Percentiles rank a stretch among this genome's conserved stretches.
Conservation (phyloP, 1,140 invertebrate genomes). For the Drosophila parabipectinata region DNA sequence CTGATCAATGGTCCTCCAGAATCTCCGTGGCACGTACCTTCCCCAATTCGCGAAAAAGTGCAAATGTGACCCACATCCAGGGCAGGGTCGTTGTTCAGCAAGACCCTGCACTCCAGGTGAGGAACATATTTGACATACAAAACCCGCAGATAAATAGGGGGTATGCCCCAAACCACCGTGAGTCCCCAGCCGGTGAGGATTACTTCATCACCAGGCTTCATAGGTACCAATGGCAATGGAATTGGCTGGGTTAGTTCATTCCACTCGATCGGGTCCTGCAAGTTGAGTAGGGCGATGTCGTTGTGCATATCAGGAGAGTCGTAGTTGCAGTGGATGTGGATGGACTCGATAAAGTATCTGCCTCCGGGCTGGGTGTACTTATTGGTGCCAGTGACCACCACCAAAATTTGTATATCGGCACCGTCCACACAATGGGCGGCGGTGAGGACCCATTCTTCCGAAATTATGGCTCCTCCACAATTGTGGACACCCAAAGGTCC, state of each 20-base stretch:
- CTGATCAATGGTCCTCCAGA: conserved; percentile 86
- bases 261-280: conserved; percentile 76
- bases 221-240: conserved; percentile 16
- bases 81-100: conserved; percentile 19
- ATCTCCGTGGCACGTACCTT: conserved; percentile 85
- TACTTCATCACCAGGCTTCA: conserved; percentile 65
- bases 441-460: conserved; percentile 74
- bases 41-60: conserved; percentile 85
- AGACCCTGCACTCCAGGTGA: conserved; percentile 24
- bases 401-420: conserved; percentile 8
- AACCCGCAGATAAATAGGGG: conserved; percentile 51
- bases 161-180: conserved; percentile 28
- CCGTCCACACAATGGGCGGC: conserved; percentile 79
- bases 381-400: conserved; percentile 51
- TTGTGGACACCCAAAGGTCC: conserved; percentile 48
- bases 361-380: conserved; percentile 41
- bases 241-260: conserved; percentile 84
- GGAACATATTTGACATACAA: conserved; percentile 42
- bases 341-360: conserved; percentile 18
- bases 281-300: conserved; percentile 85
- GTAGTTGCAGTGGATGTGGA: conserved; percentile 66
- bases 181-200: conserved; percentile 83
- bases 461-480: conserved; percentile 84
- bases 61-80: conserved; percentile 85
- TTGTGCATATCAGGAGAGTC: conserved; percentile 70